Evolutionary conservation across 2,888 invertebrate species (phyloP), one percentile per base, ranked within the genome.

Genomic region (Eulithis prunata): DNA sequence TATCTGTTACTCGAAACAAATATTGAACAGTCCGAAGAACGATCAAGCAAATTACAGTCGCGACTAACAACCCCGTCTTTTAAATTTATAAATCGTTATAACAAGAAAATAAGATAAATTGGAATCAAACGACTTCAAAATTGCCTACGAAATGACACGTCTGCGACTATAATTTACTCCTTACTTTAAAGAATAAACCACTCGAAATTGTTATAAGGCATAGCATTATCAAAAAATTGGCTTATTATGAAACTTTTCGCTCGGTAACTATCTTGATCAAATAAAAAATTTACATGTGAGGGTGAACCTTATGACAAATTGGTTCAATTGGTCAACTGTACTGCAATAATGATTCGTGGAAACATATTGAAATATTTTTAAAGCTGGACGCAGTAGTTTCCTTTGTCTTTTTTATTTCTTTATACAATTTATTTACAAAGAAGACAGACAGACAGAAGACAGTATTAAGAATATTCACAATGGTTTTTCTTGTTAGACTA

Each of bases 201-300:
- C 80, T 86, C 81, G 70, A 82, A 87, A 82, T 81, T 77, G 75
- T 77, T 76, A 11, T 75, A 78, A 74, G 78, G 76, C 71, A 76
- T 77, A 77, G 83, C 75, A 91, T 90, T 54, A 66, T 41, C 54
- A 88, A 91, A 91, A 91, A 93, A 92, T 92, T 91, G 91, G 88
- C 90, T 89, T 89, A 93, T 92, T 92, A 92, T 80, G 80, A 84
- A 89, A 89, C 85, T 86, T 86, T 89, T 87, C 78, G 87, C 87
- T 83, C 76, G 75, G 82, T 86, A 88, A 88, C 85, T 14, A 41
- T 54, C 54, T 88, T 89, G 89, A 89, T 88, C 90, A 82, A 88
- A 90, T 93, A 87, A 92, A 92, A 91, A 88, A 92, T 91, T 88
- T 77, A 92, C 84, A 76, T 82, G 71, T 61, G 85, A 83, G 86